Evolutionary conservation across 2,888 invertebrate genomes (phyloP).

Genomic region (Cryptocephalus moraei): DNA sequence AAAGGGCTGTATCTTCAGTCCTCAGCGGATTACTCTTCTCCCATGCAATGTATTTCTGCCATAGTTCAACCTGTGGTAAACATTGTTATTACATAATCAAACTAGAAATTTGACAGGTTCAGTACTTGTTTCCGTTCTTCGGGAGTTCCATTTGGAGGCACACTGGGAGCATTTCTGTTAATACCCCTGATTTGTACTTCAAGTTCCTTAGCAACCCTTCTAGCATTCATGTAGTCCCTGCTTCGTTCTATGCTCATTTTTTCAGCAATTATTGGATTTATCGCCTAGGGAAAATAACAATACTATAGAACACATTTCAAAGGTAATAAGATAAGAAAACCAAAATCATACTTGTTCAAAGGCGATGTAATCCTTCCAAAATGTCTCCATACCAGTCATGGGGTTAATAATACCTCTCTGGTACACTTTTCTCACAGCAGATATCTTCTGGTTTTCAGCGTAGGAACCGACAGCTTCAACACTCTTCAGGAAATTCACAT

Average conservation of each 20-base stretch:
- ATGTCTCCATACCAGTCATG: slow-evolving; percentile 90
- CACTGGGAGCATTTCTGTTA: slow-evolving; percentile 90
- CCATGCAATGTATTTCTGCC: slow-evolving; percentile 98
- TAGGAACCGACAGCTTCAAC: slow-evolving; percentile 98
- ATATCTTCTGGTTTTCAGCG: slow-evolving; percentile 98
- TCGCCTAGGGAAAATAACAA: slow-evolving; percentile 25
- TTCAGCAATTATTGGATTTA: slow-evolving; percentile 80
- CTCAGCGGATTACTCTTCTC: slow-evolving; percentile 94
- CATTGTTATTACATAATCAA: not conserved
- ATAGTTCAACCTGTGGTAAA: slow-evolving; percentile 73
- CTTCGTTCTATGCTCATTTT: slow-evolving; percentile 96
- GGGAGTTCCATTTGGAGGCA: slow-evolving; percentile 84
- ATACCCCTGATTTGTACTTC: slow-evolving; percentile 92
- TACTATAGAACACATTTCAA: not conserved
- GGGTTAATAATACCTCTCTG: slow-evolving; percentile 94
- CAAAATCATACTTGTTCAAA: slow-evolving; percentile 64
- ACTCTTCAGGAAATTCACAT: slow-evolving; percentile 89
- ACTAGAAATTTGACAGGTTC: no score
- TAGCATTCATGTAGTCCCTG: slow-evolving; percentile 95
- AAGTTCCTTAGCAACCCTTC: slow-evolving; percentile 90
- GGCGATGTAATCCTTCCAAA: slow-evolving; percentile 96
- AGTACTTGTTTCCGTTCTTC: slow-evolving; percentile 89
- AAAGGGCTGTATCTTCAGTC: slow-evolving; percentile 89
- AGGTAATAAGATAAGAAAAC: slow-evolving; percentile 45
- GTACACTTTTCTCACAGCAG: slow-evolving; percentile 94